Conservation (phyloP, 64 coral and sea anemone genomes). For the Montipora sp. region DNA sequence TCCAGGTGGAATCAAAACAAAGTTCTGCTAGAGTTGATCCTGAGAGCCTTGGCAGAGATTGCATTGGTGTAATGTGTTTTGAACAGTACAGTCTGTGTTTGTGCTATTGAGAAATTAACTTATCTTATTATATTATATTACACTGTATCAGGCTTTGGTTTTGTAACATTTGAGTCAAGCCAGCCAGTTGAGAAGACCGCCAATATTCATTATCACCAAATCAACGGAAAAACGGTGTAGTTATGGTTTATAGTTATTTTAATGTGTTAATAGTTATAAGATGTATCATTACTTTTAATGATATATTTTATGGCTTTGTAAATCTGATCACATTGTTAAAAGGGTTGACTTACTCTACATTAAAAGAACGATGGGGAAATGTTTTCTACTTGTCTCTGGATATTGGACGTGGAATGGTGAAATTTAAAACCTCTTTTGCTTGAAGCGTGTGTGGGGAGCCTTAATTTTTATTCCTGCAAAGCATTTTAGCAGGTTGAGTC, state of each 20-base stretch:
- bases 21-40: neutral
- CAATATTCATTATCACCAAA: constrained; percentile 67
- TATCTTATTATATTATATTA: constrained; percentile 63
- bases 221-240: constrained; percentile 75
- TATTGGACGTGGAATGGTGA: no score
- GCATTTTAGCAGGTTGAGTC: no score
- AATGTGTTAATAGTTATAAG: neutral
- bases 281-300: neutral
- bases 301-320: no score
- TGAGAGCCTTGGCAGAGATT: neutral
- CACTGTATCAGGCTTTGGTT: constrained; percentile 62
- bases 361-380: no score
- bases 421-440: no score
- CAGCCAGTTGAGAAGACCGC: constrained; percentile 57
- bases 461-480: no score
- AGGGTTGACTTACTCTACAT: no score
- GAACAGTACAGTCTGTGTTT: constrained; percentile 25
- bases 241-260: constrained; percentile 45
- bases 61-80: constrained; percentile 5
- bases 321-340: no score
- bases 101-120: constrained; percentile 52
- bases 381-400: no score
- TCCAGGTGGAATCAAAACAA: neutral
- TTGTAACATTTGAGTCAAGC: constrained; percentile 66
- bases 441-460: no score